phyloP scores from a whole-genome alignment of 2,797 vertebrate genomes.

The Aphelocoma californica region DNA sequence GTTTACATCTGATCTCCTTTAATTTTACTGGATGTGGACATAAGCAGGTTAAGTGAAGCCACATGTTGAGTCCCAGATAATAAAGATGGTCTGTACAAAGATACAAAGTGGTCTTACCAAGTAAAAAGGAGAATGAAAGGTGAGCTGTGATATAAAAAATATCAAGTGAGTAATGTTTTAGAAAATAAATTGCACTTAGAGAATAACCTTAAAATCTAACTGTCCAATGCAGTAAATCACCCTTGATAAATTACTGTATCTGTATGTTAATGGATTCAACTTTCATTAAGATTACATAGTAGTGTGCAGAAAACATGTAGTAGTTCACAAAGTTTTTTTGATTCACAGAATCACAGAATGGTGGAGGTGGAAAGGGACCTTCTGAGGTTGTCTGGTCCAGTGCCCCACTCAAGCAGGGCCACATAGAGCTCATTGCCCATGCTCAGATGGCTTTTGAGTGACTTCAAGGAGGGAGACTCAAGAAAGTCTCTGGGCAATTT shows the following conservation, averaged over 20 bases:
- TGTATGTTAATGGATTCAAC: neutral
- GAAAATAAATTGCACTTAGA: neutral
- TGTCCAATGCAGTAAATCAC: neutral
- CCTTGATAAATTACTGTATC: neutral
- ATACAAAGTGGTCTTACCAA: neutral
- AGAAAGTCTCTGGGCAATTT: neutral
- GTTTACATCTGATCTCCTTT: neutral
- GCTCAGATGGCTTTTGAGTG: neutral
- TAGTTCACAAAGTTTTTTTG: neutral
- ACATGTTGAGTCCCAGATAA: neutral
- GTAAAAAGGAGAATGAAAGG: neutral
- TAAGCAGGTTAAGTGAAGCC: neutral
- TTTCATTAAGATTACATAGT: neutral
- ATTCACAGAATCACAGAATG: neutral
- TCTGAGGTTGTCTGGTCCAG: neutral
- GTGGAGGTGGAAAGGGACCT: neutral
- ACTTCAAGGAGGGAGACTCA: neutral
- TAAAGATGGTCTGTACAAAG: neutral
- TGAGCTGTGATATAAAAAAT: neutral
- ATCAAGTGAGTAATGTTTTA: neutral
- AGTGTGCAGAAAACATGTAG: neutral
- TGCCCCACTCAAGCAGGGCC: neutral
- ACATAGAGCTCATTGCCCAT: neutral
- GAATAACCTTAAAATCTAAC: neutral
- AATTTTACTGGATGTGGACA: neutral